Conservation (phyloP, 2,113 vertebrate species). For the Scartelaos histophorus region DNA sequence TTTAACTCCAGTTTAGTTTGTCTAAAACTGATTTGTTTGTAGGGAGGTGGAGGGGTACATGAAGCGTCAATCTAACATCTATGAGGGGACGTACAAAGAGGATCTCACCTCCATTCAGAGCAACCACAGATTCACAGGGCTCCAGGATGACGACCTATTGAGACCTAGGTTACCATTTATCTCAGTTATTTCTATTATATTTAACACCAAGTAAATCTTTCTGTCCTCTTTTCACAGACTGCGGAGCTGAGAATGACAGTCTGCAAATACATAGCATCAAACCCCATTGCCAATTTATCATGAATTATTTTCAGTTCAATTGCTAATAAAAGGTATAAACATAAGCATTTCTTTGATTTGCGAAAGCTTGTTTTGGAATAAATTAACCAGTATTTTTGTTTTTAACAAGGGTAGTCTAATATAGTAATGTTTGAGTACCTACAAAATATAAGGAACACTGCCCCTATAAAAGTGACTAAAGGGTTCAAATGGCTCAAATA, state of each 20-base stretch:
- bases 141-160: constrained; percentile 29
- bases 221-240: constrained; percentile 43
- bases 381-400: not conserved
- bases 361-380: not conserved
- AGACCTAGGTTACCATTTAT: constrained; percentile 43
- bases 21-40: not conserved
- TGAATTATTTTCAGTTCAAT: not conserved
- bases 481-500: not conserved
- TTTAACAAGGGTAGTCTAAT: not conserved
- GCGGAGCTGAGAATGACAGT: constrained; percentile 36
- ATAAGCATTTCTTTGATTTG: not conserved
- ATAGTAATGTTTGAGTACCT: not conserved
- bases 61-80: constrained; percentile 73
- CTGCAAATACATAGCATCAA: not conserved
- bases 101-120: constrained; percentile 71
- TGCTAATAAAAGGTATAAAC: constrained; percentile 4
- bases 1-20: not conserved
- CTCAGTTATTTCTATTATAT: not conserved
- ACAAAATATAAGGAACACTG: no score
- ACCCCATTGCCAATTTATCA: constrained; percentile 11
- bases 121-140: constrained; percentile 61
- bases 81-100: constrained; percentile 72
- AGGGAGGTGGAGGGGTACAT: constrained; percentile 62
- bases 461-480: not conserved
- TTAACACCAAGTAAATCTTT: not conserved